Percentiles rank a stretch among this genome's conserved stretches.
phyloP scores from a whole-genome alignment of 2,797 vertebrate genomes.

The Diceros bicornis region DNA sequence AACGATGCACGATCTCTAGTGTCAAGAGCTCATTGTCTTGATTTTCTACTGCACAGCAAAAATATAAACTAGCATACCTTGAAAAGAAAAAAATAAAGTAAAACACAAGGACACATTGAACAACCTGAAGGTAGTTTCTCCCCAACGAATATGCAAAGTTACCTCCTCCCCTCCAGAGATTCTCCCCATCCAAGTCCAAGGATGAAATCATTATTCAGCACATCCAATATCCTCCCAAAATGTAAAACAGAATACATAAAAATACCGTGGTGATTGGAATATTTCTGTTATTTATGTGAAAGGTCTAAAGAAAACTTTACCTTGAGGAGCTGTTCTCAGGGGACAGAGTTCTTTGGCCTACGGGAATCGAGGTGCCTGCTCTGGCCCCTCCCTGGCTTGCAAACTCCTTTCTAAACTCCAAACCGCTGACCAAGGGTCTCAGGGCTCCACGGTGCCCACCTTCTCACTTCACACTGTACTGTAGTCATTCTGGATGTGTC shows the following conservation, averaged over 20 bases:
- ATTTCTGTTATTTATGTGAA: not conserved
- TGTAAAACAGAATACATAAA: not conserved
- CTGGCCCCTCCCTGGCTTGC: not conserved
- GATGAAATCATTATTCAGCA: not conserved
- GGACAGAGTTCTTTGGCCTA: not conserved
- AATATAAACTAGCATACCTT: constrained; percentile 98
- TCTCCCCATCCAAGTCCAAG: not conserved
- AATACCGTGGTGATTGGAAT: not conserved
- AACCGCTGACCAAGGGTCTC: not conserved
- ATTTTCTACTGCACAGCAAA: constrained; percentile 95
- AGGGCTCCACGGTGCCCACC: accelerated
- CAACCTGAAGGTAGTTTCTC: not conserved
- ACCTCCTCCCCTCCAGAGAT: not conserved
- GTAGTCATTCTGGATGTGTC: not conserved
- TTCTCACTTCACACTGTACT: not conserved
- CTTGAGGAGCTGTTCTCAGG: not conserved
- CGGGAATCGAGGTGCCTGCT: not conserved
- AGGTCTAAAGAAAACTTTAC: constrained; percentile 1
- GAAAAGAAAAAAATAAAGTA: constrained; percentile 76
- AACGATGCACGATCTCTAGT: constrained; percentile 96
- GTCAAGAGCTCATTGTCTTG: constrained; percentile 96
- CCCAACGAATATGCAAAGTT: not conserved
- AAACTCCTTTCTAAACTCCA: not conserved
- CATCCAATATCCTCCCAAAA: not conserved
- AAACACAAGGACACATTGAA: constrained; percentile 35